These are phyloP conservation scores for Pygmarrhopalites habei DNA, from an alignment of 1,140 invertebrate genomes.

Conservation along the genomic window DNA sequence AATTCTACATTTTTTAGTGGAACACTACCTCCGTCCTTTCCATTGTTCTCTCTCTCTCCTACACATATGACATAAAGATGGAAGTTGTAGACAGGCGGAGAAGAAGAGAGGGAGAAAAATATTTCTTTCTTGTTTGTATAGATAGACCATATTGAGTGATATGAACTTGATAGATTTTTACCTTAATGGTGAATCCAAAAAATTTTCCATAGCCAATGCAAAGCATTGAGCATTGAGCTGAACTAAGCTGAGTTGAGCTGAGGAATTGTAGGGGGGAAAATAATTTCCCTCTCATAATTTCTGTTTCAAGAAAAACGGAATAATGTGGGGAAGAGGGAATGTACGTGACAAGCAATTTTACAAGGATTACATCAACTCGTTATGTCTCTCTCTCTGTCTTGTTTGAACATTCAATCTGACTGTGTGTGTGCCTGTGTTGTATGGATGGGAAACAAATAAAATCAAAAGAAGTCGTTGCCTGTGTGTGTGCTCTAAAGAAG, in stretches of 20 bases:
- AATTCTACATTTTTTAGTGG: neutral
- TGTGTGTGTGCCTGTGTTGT: too few relatives aligned
- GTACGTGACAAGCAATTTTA: conserved; percentile 28
- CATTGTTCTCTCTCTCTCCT: neutral
- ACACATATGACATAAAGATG: too few relatives aligned
- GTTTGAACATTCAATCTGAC: neutral
- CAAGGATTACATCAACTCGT: conserved; percentile 16
- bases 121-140: too few relatives aligned
- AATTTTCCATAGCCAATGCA: too few relatives aligned
- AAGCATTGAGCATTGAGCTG: too few relatives aligned
- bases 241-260: too few relatives aligned
- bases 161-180: too few relatives aligned
- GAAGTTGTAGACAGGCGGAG: too few relatives aligned
- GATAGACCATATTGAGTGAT: too few relatives aligned
- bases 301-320: conserved; percentile 24
- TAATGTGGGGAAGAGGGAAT: conserved; percentile 5
- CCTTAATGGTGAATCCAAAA: too few relatives aligned
- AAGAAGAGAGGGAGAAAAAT: too few relatives aligned
- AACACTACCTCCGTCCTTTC: neutral
- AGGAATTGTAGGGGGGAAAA: neutral
- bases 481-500: neutral
- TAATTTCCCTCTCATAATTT: conserved; percentile 23
- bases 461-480: neutral
- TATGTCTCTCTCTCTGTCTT: neutral
- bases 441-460: neutral